These are phyloP conservation scores for Ariopsis seemanni DNA, from an alignment of 2,113 vertebrate species.

Conservation along the genomic window DNA sequence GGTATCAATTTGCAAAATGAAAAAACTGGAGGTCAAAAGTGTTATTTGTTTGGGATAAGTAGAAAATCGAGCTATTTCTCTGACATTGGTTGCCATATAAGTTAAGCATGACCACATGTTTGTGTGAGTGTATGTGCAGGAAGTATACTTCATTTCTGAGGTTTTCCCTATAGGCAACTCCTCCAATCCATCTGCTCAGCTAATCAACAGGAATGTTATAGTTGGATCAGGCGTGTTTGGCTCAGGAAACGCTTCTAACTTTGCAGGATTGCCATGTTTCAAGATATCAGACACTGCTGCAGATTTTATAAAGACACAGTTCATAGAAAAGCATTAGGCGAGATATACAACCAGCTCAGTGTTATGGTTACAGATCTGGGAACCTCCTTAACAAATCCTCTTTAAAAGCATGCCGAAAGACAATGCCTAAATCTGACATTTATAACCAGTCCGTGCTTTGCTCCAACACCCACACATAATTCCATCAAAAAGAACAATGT, in stretches of 20 bases:
- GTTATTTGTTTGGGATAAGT: neutral
- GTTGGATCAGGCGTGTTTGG: conserved; percentile 4
- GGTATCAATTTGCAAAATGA: neutral
- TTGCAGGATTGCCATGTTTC: neutral
- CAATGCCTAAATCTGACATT: neutral
- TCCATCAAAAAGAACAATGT: neutral
- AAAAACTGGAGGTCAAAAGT: neutral
- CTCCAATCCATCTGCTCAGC: neutral
- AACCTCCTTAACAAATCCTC: neutral
- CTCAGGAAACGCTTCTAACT: neutral
- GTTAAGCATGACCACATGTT: neutral
- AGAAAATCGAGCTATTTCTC: neutral
- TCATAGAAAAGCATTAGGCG: neutral
- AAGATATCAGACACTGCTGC: neutral
- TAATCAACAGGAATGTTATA: conserved; percentile 10
- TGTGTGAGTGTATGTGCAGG: neutral
- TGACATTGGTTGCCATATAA: neutral
- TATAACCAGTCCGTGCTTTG: neutral
- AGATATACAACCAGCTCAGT: neutral
- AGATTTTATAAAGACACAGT: neutral
- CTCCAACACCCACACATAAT: neutral
- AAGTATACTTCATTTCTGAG: neutral
- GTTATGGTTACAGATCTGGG: neutral
- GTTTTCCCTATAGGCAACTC: neutral
- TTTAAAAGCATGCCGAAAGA: neutral